Conservation (phyloP, 2,888 invertebrate genomes). For the Hylaea fasciaria region DNA sequence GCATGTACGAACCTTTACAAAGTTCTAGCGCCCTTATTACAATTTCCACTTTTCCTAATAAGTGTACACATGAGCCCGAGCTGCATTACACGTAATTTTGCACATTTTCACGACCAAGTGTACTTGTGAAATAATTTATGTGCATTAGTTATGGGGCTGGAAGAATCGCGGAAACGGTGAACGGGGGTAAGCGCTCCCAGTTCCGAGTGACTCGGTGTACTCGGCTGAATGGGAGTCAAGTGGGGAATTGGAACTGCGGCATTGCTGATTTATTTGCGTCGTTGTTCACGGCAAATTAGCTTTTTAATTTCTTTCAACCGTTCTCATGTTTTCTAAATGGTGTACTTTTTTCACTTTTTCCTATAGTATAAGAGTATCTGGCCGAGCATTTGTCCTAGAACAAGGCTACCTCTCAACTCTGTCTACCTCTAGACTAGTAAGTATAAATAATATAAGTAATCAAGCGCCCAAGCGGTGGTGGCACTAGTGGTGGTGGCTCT, state of each 20-base stretch:
- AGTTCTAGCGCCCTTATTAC: conserved; percentile 56
- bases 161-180: conserved; percentile 57
- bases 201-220: conserved; percentile 29
- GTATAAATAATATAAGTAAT: too few species aligned
- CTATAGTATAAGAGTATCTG: too few species aligned
- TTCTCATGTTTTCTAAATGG: too few species aligned
- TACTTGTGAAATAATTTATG: conserved; percentile 69
- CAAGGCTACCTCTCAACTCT: too few species aligned
- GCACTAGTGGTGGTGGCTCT: too few species aligned
- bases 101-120: conserved; percentile 68
- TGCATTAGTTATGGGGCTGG: conserved; percentile 65
- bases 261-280: conserved; percentile 33
- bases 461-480: too few species aligned
- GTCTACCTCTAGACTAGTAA: too few species aligned
- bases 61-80: conserved; percentile 58
- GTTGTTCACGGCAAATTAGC: conserved; percentile 9
- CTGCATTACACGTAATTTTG: conserved; percentile 66
- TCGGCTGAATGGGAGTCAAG: conserved; percentile 45
- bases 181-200: conserved; percentile 43
- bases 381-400: too few species aligned
- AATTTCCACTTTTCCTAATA: conserved; percentile 69
- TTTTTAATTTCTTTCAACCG: conserved; percentile 3
- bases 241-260: conserved; percentile 36
- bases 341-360: too few species aligned
- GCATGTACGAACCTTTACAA: not conserved